phyloP scores from a whole-genome alignment of 2,113 vertebrate genomes.

The Pachycephala philippinensis region DNA sequence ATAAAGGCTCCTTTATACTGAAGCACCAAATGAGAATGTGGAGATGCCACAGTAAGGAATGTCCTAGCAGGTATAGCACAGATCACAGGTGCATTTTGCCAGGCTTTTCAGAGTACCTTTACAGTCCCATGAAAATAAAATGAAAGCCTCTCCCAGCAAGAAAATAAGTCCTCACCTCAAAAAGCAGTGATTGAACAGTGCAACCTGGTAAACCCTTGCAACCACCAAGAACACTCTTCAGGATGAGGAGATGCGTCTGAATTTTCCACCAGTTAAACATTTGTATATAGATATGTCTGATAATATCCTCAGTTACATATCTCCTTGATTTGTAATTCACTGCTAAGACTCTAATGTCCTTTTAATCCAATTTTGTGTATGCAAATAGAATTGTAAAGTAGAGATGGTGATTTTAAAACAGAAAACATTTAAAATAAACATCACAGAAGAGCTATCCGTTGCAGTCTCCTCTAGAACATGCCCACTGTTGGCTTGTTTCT shows the following conservation, averaged over 20 bases:
- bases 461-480: not conserved
- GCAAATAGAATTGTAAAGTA: not conserved
- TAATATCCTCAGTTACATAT: not conserved
- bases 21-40: not conserved
- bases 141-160: not conserved
- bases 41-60: not conserved
- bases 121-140: not conserved
- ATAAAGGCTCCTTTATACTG: not conserved
- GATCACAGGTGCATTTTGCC: not conserved
- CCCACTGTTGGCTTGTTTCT: not conserved
- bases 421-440: not conserved
- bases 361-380: not conserved
- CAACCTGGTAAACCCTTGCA: not conserved
- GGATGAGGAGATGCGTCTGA: not conserved
- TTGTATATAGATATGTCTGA: not conserved
- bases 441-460: not conserved
- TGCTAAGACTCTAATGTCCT: not conserved
- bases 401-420: not conserved
- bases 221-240: not conserved
- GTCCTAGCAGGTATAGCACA: not conserved
- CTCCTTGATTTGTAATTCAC: conserved; percentile 3
- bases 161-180: not conserved
- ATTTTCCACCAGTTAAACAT: not conserved
- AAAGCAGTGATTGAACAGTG: not conserved
- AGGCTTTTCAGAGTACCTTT: not conserved